These are phyloP conservation scores for Zhuqinia jingwanae DNA, from an alignment of 2,888 invertebrate genomes.

Conservation along the genomic window DNA sequence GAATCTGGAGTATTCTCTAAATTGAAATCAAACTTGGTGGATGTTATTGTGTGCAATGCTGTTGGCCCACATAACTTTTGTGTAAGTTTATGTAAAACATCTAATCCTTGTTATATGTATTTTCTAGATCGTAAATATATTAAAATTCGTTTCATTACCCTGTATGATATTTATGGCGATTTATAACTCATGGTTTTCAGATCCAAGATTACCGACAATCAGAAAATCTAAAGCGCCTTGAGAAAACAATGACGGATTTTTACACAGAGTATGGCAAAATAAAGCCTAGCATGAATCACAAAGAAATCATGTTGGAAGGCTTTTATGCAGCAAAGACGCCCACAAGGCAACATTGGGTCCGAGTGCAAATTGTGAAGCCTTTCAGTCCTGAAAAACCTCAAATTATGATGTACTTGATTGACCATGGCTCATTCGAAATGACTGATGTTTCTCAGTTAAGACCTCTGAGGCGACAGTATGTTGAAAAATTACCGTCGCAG, in stretches of 20 bases:
- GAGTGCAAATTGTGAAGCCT: conserved; percentile 75
- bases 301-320: conserved; percentile 65
- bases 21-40: conserved; percentile 70
- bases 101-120: too few relatives aligned
- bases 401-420: conserved; percentile 75
- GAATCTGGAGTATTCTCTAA: conserved; percentile 67
- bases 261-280: conserved; percentile 72
- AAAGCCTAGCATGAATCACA: conserved; percentile 63
- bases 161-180: too few relatives aligned
- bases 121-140: not conserved
- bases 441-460: conserved; percentile 72
- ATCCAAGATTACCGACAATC: conserved; percentile 73
- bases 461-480: conserved; percentile 72
- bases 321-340: conserved; percentile 71
- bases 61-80: conserved; percentile 75
- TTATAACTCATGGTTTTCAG: too few relatives aligned
- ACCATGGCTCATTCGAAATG: conserved; percentile 76
- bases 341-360: conserved; percentile 66
- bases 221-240: conserved; percentile 69
- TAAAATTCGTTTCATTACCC: conserved; percentile 13
- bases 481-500: conserved; percentile 73
- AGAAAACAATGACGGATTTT: conserved; percentile 73
- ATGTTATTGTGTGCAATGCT: conserved; percentile 73
- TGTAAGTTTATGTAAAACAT: conserved; percentile 68
- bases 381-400: conserved; percentile 73